phyloP scores from a whole-genome alignment of 2,797 vertebrate species.

The Gymnocypris eckloni region DNA sequence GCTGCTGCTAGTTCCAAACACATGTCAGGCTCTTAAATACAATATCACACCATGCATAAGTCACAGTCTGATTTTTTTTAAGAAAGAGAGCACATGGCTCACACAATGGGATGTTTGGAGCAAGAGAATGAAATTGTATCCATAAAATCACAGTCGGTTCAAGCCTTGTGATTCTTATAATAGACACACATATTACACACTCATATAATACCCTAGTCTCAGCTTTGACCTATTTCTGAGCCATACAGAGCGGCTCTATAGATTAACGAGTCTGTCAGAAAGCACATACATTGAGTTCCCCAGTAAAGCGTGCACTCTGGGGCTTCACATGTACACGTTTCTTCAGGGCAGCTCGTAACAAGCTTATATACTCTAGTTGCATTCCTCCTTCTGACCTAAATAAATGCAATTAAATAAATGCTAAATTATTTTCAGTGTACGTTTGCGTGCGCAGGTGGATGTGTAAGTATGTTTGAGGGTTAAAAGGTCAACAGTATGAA shows the following conservation, averaged over 20 bases:
- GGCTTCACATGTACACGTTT: constrained; percentile 34
- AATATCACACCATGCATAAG: neutral
- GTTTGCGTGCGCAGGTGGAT: neutral
- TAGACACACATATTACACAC: constrained; percentile 19
- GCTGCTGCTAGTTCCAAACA: neutral
- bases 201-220: neutral
- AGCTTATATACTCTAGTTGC: constrained; percentile 3
- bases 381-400: constrained; percentile 32
- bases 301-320: constrained; percentile 2
- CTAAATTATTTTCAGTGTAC: neutral
- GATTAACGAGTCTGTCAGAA: constrained; percentile 44
- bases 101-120: neutral
- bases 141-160: neutral
- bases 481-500: neutral
- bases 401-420: constrained; percentile 10
- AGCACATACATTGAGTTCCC: constrained; percentile 33
- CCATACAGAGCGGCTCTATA: constrained; percentile 19
- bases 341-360: constrained; percentile 6
- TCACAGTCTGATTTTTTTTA: neutral
- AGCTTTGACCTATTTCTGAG: constrained; percentile 38
- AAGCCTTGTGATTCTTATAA: constrained; percentile 6
- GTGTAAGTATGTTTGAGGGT: constrained; percentile 15
- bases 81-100: neutral
- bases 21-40: neutral
- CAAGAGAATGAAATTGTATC: neutral